Evolutionary conservation across 2,888 invertebrate species (phyloP).

Genomic region (Drosophila percnosoma): DNA sequence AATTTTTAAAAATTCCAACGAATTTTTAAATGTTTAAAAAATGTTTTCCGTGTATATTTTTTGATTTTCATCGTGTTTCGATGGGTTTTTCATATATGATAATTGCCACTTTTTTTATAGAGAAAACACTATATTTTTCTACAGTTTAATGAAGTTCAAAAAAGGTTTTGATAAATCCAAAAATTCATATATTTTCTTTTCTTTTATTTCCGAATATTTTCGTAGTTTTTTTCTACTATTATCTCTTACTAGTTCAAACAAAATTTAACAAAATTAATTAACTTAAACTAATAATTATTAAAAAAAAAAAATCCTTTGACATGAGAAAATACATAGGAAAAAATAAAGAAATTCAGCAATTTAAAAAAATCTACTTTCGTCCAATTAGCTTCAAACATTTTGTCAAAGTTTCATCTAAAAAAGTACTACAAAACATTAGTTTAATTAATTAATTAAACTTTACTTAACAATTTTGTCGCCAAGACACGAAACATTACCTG

Average conservation of each 20-base stretch:
- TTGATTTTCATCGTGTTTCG: background rate
- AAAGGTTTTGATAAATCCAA: background rate
- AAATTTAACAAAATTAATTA: background rate
- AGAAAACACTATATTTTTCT: too few relatives aligned
- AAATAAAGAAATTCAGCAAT: background rate
- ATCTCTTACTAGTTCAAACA: background rate
- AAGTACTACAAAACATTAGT: background rate
- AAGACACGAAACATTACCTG: background rate
- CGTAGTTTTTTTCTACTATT: background rate
- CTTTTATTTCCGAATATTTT: background rate
- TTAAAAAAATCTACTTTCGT: background rate
- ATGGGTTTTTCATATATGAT: background rate
- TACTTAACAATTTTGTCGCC: background rate
- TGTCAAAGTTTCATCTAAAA: background rate
- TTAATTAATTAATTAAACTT: background rate
- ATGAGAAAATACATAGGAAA: background rate
- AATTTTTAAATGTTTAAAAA: background rate
- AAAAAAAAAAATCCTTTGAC: background rate
- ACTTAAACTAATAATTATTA: background rate
- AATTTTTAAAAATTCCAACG: background rate
- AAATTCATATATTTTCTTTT: background rate
- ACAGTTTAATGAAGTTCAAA: background rate
- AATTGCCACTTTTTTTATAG: background rate
- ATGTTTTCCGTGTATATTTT: background rate
- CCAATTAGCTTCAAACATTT: background rate